These are phyloP conservation scores for Platysternon megacephalum DNA, from an alignment of 2,113 vertebrate genomes.

Conservation along the genomic window DNA sequence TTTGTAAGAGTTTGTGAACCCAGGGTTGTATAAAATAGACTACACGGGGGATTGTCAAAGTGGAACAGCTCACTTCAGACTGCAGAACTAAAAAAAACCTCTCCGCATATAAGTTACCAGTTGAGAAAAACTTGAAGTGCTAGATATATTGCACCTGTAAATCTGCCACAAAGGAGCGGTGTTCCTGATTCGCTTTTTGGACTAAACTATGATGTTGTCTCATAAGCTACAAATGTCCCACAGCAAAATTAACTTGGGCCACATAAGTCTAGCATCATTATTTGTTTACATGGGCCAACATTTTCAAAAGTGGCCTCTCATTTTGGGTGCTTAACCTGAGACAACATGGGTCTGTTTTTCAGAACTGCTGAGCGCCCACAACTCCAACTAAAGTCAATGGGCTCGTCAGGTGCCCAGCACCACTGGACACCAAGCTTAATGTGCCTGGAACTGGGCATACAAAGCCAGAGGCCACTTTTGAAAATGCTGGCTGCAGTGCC, in stretches of 20 bases:
- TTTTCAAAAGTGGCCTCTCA: neutral
- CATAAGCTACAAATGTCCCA: neutral
- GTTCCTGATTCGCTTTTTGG: neutral
- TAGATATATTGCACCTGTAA: neutral
- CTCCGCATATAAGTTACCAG: accelerated
- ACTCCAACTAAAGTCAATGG: neutral
- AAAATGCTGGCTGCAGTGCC: neutral
- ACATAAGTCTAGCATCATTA: neutral
- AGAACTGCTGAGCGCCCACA: neutral
- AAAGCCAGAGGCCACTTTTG: neutral
- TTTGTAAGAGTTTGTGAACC: neutral
- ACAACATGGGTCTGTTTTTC: neutral
- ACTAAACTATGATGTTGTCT: neutral
- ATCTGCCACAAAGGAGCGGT: neutral
- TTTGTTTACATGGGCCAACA: neutral
- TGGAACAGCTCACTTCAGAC: neutral
- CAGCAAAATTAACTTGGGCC: neutral
- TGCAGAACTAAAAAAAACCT: neutral
- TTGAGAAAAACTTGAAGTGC: neutral
- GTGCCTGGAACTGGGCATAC: neutral
- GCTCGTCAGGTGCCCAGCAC: accelerated
- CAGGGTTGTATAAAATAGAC: neutral
- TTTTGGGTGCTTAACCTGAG: neutral
- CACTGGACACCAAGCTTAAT: neutral
- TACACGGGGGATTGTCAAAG: neutral